Evolutionary conservation across 1,140 invertebrate species (phyloP).

Genomic region (Zaprionus inermis): DNA sequence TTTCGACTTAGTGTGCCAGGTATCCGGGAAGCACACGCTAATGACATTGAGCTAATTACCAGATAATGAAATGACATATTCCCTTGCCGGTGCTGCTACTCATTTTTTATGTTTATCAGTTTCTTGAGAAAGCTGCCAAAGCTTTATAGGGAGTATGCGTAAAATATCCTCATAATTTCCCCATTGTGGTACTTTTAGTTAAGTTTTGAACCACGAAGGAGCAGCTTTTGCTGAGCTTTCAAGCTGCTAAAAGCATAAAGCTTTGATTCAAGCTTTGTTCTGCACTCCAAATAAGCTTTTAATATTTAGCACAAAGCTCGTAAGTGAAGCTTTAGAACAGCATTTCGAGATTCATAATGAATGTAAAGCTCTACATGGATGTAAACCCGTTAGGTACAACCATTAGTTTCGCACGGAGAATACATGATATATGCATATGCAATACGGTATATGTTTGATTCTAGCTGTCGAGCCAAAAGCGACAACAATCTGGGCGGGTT

Average conservation of each 20-base stretch:
- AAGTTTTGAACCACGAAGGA: background rate
- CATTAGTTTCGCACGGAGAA: background rate
- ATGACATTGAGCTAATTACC: conserved; percentile 35
- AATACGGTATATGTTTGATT: background rate
- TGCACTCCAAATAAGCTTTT: background rate
- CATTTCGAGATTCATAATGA: background rate
- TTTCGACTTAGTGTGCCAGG: conserved; percentile 3
- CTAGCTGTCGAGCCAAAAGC: conserved; percentile 4
- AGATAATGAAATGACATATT: conserved; percentile 33
- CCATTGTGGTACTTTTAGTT: background rate
- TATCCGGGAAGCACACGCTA: conserved; percentile 11
- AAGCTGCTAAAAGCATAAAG: background rate
- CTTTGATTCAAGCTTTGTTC: background rate
- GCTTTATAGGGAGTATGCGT: background rate
- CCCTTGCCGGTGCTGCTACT: background rate
- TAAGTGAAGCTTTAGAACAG: background rate
- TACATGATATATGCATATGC: background rate
- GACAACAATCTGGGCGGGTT: background rate
- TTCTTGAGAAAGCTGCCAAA: background rate
- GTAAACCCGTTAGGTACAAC: background rate
- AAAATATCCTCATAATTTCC: background rate
- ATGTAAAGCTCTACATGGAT: background rate
- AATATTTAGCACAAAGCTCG: background rate
- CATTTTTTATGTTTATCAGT: conserved; percentile 8
- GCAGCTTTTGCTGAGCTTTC: background rate